Base-by-base conservation (phyloP, 64 coral and sea anemone species). In the Stichodactyla helianthus region DNA sequence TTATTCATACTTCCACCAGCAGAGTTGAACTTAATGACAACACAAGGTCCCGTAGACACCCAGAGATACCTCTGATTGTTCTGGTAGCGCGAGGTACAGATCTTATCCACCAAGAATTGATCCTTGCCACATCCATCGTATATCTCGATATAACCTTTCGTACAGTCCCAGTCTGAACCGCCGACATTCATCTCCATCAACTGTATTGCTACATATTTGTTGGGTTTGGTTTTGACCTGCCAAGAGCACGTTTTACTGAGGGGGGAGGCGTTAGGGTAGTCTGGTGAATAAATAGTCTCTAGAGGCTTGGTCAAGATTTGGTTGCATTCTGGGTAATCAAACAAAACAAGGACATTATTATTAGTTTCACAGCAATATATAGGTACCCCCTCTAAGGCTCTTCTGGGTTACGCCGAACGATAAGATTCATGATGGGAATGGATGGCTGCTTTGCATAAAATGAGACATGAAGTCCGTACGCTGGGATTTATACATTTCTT, bases 21-120 rank as follows among this genome's bases (percentile, higher is more conserved):
- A 85, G 94, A 88, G 74, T 82, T 82, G 52, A 90, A 97, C 52
- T 88, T 90, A 52, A 97, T 90, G 4, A 86, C 93, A 14, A 97
- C 68, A 51, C 94, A 97, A 6, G 54, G 25, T 13, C 59, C 51
- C 68, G 94, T 93, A 71, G 94, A 97, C 51, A 97, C 82, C 94
- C 94, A 97, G 3, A 93, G 67, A 85, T 84, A 83, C 76, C 63
- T 71, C 22, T 71, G 79, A 7, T 81, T 26, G 52, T 20, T 84
- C 74, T 53, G 56, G n/a, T 71, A 78, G 17, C 51, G 51, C 0
- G 8, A 14, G 2, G 58, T 10, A 50, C 91, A 89, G 59, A 97
- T 93, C 53, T 88, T 84, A 25, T 97, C 94, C 5, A 97, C 94
- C 52, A 97, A 70, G 59, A 97, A 93, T 0, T 54, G 68, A 50